Evolutionary conservation across 2,113 vertebrate genomes (phyloP).

Genomic region (Eonycteris spelaea): DNA sequence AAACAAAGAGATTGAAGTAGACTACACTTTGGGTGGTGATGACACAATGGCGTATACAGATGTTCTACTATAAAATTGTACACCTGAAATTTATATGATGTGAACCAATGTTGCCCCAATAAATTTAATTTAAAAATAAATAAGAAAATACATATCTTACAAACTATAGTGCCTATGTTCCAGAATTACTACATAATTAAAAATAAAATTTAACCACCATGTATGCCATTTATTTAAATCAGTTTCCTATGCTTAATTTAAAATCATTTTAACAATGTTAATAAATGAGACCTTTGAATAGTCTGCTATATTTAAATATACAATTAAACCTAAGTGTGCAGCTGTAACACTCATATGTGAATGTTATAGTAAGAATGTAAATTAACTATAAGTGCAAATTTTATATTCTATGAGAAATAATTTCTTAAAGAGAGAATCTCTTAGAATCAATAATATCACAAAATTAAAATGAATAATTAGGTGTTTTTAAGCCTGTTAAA

Average conservation of each 20-base stretch:
- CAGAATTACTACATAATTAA: not conserved
- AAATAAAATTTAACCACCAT: constrained; percentile 13
- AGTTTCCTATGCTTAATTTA: not conserved
- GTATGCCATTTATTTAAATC: not conserved
- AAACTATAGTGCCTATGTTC: not conserved
- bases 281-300: not conserved
- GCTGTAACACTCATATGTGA: not conserved
- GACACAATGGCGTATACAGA: not conserved
- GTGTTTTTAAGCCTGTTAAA: not conserved
- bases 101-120: not conserved
- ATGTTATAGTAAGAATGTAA: not conserved
- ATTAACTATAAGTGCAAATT: not conserved
- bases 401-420: not conserved
- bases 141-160: not conserved
- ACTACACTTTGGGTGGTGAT: not conserved
- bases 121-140: not conserved
- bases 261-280: not conserved
- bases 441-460: not conserved
- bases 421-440: not conserved
- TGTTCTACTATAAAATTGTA: not conserved
- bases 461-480: not conserved
- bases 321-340: not conserved
- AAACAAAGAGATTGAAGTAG: not conserved
- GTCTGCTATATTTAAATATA: not conserved
- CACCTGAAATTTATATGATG: not conserved